Conservation (phyloP, 2,797 vertebrate species). For the Aphelocoma californica region DNA sequence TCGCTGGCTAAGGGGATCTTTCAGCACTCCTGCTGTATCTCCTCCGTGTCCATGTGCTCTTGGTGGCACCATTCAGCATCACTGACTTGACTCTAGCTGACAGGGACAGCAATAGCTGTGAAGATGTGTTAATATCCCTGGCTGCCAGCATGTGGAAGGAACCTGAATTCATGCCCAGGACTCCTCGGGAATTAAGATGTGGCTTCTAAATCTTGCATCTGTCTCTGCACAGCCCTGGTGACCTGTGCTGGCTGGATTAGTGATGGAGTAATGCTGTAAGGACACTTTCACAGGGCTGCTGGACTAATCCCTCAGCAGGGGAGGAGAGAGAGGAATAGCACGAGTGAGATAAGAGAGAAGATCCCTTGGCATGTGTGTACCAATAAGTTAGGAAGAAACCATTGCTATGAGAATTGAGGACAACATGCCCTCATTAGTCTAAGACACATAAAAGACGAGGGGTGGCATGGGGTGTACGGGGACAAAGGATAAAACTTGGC, state of each 20-base stretch:
- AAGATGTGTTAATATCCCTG: not conserved
- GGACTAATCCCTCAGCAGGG: not conserved
- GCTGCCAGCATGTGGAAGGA: not conserved
- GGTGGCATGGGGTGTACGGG: not conserved
- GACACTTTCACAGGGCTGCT: not conserved
- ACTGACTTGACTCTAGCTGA: not conserved
- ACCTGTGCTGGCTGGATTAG: not conserved
- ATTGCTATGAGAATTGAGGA: not conserved
- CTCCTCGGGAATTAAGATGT: not conserved
- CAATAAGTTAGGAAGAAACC: not conserved
- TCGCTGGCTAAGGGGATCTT: not conserved
- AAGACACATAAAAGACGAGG: not conserved
- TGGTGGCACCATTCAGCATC: not conserved
- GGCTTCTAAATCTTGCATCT: not conserved
- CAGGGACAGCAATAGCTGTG: not conserved
- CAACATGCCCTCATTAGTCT: not conserved
- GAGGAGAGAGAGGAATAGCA: not conserved
- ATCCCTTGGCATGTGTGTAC: not conserved
- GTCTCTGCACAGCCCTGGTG: not conserved
- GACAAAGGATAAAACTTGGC: not conserved
- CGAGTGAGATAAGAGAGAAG: not conserved
- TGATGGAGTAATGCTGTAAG: not conserved
- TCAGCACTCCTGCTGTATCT: not conserved
- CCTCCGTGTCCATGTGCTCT: not conserved
- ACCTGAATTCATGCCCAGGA: not conserved